These are phyloP conservation scores for Hyppa rectilinea DNA, from an alignment of 2,888 invertebrate genomes.

Conservation along the genomic window DNA sequence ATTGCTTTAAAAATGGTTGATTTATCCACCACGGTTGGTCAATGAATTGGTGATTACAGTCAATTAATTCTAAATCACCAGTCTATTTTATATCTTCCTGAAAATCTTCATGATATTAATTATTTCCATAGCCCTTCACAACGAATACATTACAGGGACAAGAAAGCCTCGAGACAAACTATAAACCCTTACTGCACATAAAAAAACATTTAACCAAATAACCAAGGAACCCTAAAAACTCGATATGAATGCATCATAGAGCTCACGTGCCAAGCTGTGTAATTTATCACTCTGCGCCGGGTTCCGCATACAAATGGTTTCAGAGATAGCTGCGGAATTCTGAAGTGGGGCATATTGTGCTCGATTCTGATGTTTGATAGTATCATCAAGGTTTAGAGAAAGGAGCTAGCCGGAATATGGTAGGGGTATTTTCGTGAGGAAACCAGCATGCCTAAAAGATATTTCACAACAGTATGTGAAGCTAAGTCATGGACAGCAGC, in stretches of 20 bases:
- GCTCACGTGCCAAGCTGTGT: conserved; percentile 68
- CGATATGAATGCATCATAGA: conserved; percentile 70
- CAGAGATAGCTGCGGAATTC: conserved; percentile 60
- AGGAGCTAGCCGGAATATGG: not conserved
- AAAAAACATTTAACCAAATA: conserved; percentile 28
- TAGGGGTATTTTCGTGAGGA: no score
- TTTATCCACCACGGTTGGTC: not conserved
- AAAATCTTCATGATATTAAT: not conserved
- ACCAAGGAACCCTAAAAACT: conserved; percentile 58
- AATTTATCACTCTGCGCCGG: conserved; percentile 66
- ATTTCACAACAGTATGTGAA: no score
- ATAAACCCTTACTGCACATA: not conserved
- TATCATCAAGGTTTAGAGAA: conserved; percentile 42
- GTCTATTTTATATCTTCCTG: not conserved
- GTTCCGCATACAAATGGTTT: conserved; percentile 67
- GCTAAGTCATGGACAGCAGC: no score
- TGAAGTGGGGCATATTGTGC: conserved; percentile 62
- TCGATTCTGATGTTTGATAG: conserved; percentile 43
- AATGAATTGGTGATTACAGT: not conserved
- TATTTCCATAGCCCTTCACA: not conserved
- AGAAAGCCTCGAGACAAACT: not conserved
- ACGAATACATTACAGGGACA: not conserved
- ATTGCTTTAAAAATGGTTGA: no score
- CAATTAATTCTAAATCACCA: no score
- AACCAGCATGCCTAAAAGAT: no score